These are phyloP conservation scores for Zaprionus lachaisei DNA, from an alignment of 1,140 invertebrate genomes.

Conservation along the genomic window DNA sequence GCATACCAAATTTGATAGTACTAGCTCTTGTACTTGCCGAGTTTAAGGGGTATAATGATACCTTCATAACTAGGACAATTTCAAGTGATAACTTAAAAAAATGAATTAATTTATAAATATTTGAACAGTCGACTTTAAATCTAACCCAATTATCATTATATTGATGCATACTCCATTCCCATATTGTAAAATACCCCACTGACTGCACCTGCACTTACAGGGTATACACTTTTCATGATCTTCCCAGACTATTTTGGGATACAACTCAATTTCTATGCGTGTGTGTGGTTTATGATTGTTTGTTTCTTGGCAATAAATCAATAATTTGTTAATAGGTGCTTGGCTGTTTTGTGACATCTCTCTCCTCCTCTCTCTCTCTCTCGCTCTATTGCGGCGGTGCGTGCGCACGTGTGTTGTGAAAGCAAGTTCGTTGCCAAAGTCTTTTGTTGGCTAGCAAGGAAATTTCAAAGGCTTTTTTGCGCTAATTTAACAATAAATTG, in stretches of 20 bases:
- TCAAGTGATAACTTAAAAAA: no score
- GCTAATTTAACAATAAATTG: conserved; percentile 54
- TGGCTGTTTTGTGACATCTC: not conserved
- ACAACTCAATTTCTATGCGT: conserved; percentile 37
- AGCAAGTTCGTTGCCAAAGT: conserved; percentile 83
- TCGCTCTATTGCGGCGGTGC: conserved; percentile 2
- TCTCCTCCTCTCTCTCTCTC: not conserved
- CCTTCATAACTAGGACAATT: no score
- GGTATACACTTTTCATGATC: conserved; percentile 5
- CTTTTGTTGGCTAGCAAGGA: conserved; percentile 67
- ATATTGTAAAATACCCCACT: not conserved
- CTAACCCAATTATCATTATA: no score
- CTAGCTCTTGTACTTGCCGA: no score
- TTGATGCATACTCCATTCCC: no score
- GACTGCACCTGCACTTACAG: not conserved
- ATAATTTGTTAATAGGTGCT: conserved; percentile 74
- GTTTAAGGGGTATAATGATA: no score
- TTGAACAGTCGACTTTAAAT: no score
- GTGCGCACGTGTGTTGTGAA: conserved; percentile 59
- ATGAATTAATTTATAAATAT: no score
- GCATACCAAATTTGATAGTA: no score
- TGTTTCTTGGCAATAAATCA: conserved; percentile 64
- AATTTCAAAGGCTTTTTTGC: conserved; percentile 57
- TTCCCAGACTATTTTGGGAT: conserved; percentile 8
- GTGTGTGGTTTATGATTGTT: conserved; percentile 52